phyloP scores from a whole-genome alignment of 2,797 vertebrate genomes.

The Antrozous pallidus region DNA sequence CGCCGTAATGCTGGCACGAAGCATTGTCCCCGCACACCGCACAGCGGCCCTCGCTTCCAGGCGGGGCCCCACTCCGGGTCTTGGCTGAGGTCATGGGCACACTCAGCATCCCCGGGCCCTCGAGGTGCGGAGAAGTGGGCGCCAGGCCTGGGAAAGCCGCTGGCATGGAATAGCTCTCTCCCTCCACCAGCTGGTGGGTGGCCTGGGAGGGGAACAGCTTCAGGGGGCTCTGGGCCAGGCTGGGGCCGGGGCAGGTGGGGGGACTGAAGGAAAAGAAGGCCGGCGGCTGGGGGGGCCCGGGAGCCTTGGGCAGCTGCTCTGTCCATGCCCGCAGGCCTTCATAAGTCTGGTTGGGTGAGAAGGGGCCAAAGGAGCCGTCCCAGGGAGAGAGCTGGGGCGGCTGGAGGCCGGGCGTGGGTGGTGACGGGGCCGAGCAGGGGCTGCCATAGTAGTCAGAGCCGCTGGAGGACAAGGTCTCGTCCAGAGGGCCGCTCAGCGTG shows the following conservation, averaged over 20 bases:
- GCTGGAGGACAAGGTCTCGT: slow-evolving; percentile 89
- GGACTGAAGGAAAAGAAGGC: slow-evolving; percentile 89
- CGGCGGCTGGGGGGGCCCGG: slow-evolving; percentile 83
- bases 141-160: slow-evolving; percentile 85
- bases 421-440: slow-evolving; percentile 88
- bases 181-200: slow-evolving; percentile 76
- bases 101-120: slow-evolving; percentile 83
- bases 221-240: slow-evolving; percentile 68
- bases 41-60: slow-evolving; percentile 90
- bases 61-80: slow-evolving; percentile 80
- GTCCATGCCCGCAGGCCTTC: slow-evolving; percentile 85
- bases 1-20: slow-evolving; percentile 97
- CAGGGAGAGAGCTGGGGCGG: slow-evolving; percentile 86
- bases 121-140: slow-evolving; percentile 80
- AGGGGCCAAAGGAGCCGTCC: slow-evolving; percentile 89
- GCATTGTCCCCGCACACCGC: slow-evolving; percentile 97
- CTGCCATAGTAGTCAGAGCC: slow-evolving; percentile 94
- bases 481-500: slow-evolving; percentile 86
- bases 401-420: slow-evolving; percentile 90
- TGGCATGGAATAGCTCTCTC: slow-evolving; percentile 80
- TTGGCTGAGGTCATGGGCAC: slow-evolving; percentile 84
- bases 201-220: slow-evolving; percentile 78
- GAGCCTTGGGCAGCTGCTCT: slow-evolving; percentile 80
- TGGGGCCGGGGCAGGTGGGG: slow-evolving; percentile 70
- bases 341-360: slow-evolving; percentile 88